phyloP scores from a whole-genome alignment of 2,113 vertebrate species.

The Pachypanchax playfairii region DNA sequence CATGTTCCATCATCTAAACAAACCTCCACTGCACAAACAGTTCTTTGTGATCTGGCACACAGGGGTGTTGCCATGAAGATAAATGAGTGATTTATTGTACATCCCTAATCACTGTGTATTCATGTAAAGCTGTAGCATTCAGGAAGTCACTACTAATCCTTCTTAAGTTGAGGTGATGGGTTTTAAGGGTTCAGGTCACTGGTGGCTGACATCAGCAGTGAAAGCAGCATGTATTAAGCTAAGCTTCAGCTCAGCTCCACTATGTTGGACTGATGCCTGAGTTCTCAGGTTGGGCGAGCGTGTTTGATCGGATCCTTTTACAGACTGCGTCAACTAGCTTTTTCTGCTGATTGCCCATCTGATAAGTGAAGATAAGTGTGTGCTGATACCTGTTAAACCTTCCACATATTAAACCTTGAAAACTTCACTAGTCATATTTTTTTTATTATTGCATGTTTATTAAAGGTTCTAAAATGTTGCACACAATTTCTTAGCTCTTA shows the following conservation, averaged over 20 bases:
- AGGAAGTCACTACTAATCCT: constrained; percentile 67
- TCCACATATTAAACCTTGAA: too few relatives aligned
- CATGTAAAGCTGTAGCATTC: constrained; percentile 38
- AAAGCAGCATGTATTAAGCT: constrained; percentile 12
- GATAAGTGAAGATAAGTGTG: neutral
- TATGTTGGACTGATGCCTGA: neutral
- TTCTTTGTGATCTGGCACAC: too few relatives aligned
- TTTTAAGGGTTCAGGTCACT: constrained; percentile 50
- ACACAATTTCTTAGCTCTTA: too few relatives aligned
- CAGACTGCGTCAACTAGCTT: neutral
- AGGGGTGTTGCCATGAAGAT: too few relatives aligned
- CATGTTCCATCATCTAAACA: too few relatives aligned
- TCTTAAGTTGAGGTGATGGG: constrained; percentile 47
- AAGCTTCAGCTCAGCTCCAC: constrained; percentile 20
- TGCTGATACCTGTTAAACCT: too few relatives aligned
- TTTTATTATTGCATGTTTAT: too few relatives aligned
- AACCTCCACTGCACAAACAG: too few relatives aligned
- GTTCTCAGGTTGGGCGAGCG: neutral
- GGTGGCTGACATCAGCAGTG: constrained; percentile 38
- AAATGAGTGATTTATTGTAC: too few relatives aligned
- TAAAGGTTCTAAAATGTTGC: too few relatives aligned
- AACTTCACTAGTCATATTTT: too few relatives aligned
- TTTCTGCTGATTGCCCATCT: neutral
- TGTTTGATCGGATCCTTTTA: neutral
- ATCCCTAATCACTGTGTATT: constrained; percentile 10